Evolutionary conservation across 1,140 invertebrate genomes (phyloP), one percentile per base, ranked within the genome.

Genomic region (Aphelinus certus): DNA sequence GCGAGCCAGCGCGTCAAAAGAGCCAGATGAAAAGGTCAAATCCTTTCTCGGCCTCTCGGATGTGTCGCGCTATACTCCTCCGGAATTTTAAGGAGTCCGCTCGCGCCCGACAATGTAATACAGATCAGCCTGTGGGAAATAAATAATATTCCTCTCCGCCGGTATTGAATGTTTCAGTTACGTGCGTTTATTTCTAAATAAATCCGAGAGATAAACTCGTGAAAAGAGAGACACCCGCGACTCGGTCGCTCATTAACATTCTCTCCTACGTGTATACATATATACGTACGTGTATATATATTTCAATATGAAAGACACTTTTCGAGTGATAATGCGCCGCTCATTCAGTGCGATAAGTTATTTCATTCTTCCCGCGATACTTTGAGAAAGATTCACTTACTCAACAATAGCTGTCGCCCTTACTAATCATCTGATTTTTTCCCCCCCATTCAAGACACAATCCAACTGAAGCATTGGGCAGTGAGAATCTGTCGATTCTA

Each of bases 21-120:
- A 65, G 26, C 45, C 47, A 66, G 63, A 73, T 60, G 63, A 66
- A 73, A 61, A 73, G 64, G 64, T 73, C 71, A 62, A 73, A 73
- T 43, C 64, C 71, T 55, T 73, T 61, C 57, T 55, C 58, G 26
- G 62, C 43, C 48, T 48, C 55, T 63, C 10, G 26, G 26, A 26
- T 26, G 26, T 26, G 26, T 26, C 26, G 47, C 56, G 55, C 49
- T 67, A 73, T 67, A 67, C 57, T 45, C 49, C 26, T 6, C 26
- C 46, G 64, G 71, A 73, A 73, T 67, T 73, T 73, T 73, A 73
- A 73, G 10, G n/a, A 57, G 63, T 47, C 48, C 42, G 63, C 63
- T 58, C 45, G 46, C 53, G 53, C 26, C 26, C 45, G 45, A 46
- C 3, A 73, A 73, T 61, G n/a, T 67, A 71, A 56, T 55, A 56